phyloP scores from a whole-genome alignment of 2,113 vertebrate species.

The Sprattus sprattus region DNA sequence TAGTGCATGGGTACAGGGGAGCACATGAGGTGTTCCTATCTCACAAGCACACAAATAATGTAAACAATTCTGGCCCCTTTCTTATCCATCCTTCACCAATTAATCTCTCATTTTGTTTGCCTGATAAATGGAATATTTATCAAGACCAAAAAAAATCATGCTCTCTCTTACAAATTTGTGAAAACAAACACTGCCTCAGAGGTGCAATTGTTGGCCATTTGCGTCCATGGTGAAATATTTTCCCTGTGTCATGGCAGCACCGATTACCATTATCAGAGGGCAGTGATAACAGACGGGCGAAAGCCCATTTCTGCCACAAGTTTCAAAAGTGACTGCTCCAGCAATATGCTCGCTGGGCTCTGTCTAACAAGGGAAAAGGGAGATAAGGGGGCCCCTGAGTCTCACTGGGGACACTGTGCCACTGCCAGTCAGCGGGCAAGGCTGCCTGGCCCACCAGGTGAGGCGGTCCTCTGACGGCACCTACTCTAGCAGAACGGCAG shows the following conservation, averaged over 20 bases:
- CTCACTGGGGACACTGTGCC: slow-evolving; percentile 27
- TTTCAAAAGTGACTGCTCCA: slow-evolving; percentile 42
- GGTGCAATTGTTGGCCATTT: slow-evolving; percentile 33
- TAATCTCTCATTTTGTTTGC: background rate
- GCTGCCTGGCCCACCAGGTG: background rate
- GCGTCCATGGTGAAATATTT: slow-evolving; percentile 49
- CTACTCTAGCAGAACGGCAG: background rate
- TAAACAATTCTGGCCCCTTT: background rate
- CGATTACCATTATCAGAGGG: slow-evolving; percentile 49
- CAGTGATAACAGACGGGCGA: slow-evolving; percentile 47
- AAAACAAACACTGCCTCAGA: slow-evolving; percentile 13
- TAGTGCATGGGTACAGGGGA: background rate
- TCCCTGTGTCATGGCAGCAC: slow-evolving; percentile 53
- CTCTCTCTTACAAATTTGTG: background rate
- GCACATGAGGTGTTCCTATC: background rate
- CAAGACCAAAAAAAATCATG: background rate
- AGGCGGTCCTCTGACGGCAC: background rate
- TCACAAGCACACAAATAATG: background rate
- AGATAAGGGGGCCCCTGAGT: slow-evolving; percentile 42
- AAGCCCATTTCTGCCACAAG: slow-evolving; percentile 37
- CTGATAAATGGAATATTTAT: background rate
- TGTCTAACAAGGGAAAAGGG: slow-evolving; percentile 36
- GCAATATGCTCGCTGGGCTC: slow-evolving; percentile 33
- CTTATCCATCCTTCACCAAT: background rate
- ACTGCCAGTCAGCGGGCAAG: background rate